Percentiles rank a stretch among this genome's conserved stretches.
Conservation (phyloP, 2,797 vertebrate genomes). For the Microchirus variegatus region DNA sequence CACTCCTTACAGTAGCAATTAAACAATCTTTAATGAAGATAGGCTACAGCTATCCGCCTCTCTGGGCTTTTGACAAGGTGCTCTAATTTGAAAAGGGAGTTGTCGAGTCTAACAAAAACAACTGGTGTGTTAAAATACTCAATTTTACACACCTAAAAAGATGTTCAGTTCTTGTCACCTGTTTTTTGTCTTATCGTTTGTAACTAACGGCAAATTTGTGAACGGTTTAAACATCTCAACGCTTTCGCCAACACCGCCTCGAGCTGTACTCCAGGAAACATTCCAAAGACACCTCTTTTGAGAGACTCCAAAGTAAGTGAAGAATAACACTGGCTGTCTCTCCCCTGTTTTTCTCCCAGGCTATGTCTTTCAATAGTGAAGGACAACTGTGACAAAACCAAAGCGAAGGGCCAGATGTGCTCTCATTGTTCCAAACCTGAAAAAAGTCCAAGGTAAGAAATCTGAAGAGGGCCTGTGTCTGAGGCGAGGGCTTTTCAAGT, state of each 20-base stretch:
- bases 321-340: constrained; percentile 51
- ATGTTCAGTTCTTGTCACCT: constrained; percentile 16
- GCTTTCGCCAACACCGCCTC: constrained; percentile 35
- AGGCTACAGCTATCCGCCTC: constrained; percentile 52
- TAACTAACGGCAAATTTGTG: constrained; percentile 14
- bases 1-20: constrained; percentile 77
- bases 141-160: constrained; percentile 24
- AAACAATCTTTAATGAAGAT: constrained; percentile 76
- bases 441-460: constrained; percentile 57
- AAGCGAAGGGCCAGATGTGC: constrained; percentile 61
- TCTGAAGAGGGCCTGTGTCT: constrained; percentile 47
- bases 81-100: constrained; percentile 55
- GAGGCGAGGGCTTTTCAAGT: constrained; percentile 51
- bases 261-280: constrained; percentile 52
- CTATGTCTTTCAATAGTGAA: constrained; percentile 64
- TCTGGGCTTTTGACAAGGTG: constrained; percentile 55
- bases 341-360: constrained; percentile 47
- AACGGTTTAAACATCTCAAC: constrained; percentile 27
- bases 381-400: constrained; percentile 67
- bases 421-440: constrained; percentile 51
- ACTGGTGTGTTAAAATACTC: constrained; percentile 36
- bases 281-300: constrained; percentile 43
- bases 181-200: constrained; percentile 28
- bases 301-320: constrained; percentile 49
- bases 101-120: constrained; percentile 52